Evolutionary conservation across 1,140 invertebrate species (phyloP), one percentile per base, ranked within the genome.

Genomic region (Microvelia longipes): DNA sequence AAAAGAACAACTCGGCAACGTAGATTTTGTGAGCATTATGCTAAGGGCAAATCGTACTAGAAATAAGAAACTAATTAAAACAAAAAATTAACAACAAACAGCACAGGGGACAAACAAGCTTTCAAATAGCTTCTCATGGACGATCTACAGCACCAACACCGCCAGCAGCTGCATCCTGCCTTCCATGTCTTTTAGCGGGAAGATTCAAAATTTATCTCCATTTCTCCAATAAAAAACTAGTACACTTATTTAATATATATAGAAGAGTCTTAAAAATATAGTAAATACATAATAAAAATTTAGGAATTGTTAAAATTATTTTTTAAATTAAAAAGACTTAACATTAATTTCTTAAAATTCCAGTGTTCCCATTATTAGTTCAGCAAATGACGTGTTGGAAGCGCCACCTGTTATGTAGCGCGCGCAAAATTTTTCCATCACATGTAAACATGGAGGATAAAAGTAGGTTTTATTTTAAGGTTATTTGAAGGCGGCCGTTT

Each of bases 41-140:
- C n/a, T n/a, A n/a, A n/a, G n/a, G n/a, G 27, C 19, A 69, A 1
- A 28, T 63, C 2, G 5, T 28, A 13, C 1, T 13, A 63, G 28
- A 27, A 2, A 19, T n/a, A 11, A 69, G 15, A 62, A 28, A 69
- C 15, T 24, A n/a, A n/a, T n/a, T 60, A 14, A 28, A n/a, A 62
- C 27, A 50, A 50, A 50, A n/a, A 50, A 50, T 50, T 50, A 50
- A 50, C 25, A 25, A 63, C 25, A 69, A 30, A 28, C 25, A 70
- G 30, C 69, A 29, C 69, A 62, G 25, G 62, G 24, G 24, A 25
- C 69, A 70, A 26, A 65, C 69, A 70, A 70, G 69, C 69, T 70
- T 70, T 70, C 63, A 70, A 70, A 70, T 62, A 62, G 69, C 69
- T 70, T 70, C 35, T 50, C 63, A 28, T 27, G 61, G 69, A 70